A percentile compares a stretch with the other conserved stretches of the same genome.
Conservation (phyloP, 2,888 invertebrate genomes). For the Folsomia manolachei region DNA sequence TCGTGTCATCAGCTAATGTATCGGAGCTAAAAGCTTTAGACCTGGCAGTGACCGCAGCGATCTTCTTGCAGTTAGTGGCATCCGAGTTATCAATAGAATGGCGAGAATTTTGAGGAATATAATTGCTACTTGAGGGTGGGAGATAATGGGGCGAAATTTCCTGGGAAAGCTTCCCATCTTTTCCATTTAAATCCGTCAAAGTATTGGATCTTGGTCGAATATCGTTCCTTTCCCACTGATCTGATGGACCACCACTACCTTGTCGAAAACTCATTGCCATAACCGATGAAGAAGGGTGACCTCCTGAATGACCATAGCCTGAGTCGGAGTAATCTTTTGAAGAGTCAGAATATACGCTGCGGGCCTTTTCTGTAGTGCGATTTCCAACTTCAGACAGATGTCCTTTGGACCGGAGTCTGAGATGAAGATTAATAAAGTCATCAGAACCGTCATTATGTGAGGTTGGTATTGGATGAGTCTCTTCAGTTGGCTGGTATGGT, state of each 20-base stretch:
- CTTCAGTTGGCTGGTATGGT: background rate
- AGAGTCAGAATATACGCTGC: conserved; percentile 25
- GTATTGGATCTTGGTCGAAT: conserved; percentile 32
- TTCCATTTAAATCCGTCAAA: conserved; percentile 30
- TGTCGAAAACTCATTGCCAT: background rate
- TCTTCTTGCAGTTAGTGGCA: background rate
- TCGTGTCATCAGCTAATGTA: conserved; percentile 36
- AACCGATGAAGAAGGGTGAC: background rate
- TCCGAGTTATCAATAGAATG: conserved; percentile 13
- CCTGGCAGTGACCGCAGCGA: conserved; percentile 24
- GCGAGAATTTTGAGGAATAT: background rate
- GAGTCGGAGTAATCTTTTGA: conserved; percentile 8
- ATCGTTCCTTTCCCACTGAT: background rate
- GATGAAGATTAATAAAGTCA: conserved; percentile 40
- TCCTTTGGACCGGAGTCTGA: conserved; percentile 30
- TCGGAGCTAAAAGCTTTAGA: conserved; percentile 46
- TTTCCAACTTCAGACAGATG: conserved; percentile 24
- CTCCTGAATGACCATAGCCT: background rate
- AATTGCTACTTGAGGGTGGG: background rate
- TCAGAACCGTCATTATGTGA: conserved; percentile 5
- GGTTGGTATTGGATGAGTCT: background rate
- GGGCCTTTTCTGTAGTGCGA: conserved; percentile 38
- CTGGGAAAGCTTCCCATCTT: too few species aligned
- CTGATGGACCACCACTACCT: background rate
- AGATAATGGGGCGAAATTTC: background rate